Evolutionary conservation across 2,888 invertebrate genomes (phyloP).

Genomic region (Strigamia transsilvanica): DNA sequence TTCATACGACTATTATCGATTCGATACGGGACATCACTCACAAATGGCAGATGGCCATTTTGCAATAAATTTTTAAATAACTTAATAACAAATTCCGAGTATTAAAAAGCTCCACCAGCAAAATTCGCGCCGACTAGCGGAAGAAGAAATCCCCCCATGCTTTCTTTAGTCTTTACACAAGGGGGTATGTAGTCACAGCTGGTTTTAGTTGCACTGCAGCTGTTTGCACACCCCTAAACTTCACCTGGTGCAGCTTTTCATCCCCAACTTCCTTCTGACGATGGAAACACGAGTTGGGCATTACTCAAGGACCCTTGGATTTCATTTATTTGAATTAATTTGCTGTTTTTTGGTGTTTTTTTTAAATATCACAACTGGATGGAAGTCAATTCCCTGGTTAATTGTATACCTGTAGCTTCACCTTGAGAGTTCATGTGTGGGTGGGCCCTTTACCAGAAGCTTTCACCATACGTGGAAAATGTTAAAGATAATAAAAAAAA

Average conservation of each 20-base stretch:
- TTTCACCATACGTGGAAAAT: constrained; percentile 28
- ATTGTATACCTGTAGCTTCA: constrained; percentile 33
- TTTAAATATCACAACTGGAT: not conserved
- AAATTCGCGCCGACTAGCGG: not conserved
- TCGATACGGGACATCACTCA: constrained; percentile 31
- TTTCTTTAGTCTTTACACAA: not conserved
- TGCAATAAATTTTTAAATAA: not conserved
- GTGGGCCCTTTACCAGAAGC: not conserved
- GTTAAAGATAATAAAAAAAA: not conserved
- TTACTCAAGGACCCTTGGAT: constrained; percentile 24
- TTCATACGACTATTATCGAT: constrained; percentile 25
- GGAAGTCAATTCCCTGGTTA: constrained; percentile 7
- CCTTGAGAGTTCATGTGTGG: constrained; percentile 29
- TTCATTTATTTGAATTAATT: not conserved
- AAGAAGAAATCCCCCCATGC: not conserved
- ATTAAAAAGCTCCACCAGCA: no score
- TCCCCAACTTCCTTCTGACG: constrained; percentile 29
- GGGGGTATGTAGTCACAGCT: constrained; percentile 8
- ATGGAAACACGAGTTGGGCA: constrained; percentile 13
- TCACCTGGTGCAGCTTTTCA: constrained; percentile 3
- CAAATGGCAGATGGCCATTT: not conserved
- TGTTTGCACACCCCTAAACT: constrained; percentile 27
- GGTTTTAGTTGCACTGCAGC: constrained; percentile 11
- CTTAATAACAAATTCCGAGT: not conserved
- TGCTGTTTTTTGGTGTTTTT: not conserved